Percentiles rank a stretch among this genome's conserved stretches.
Conservation (phyloP, 1,140 invertebrate genomes). For the Callitettix versicolor region DNA sequence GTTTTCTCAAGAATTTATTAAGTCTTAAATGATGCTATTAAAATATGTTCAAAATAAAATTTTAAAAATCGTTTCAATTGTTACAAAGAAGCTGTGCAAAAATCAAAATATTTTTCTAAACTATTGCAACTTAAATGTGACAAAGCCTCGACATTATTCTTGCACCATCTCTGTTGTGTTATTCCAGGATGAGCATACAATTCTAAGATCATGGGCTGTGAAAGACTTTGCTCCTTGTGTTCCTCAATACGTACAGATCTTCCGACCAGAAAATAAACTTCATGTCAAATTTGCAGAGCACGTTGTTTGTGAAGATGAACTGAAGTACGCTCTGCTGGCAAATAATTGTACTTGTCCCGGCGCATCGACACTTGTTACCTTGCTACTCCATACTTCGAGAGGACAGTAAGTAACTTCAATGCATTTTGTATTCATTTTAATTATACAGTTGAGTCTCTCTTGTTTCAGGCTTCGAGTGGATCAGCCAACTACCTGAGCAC, state of each 20-base stretch:
- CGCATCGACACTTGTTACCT: conserved; percentile 88
- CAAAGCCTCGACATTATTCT: too few relatives aligned
- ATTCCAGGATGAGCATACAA: conserved; percentile 85
- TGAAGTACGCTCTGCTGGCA: conserved; percentile 91
- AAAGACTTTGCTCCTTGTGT: conserved; percentile 94
- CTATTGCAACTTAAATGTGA: too few relatives aligned
- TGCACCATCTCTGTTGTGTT: too few relatives aligned
- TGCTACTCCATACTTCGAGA: conserved; percentile 87
- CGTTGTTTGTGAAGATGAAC: conserved; percentile 95
- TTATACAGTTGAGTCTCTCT: not conserved
- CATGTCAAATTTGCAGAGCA: conserved; percentile 97
- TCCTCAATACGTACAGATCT: conserved; percentile 96
- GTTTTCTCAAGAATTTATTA: too few relatives aligned
- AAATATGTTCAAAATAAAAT: too few relatives aligned
- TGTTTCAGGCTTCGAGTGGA: too few relatives aligned
- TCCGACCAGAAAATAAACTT: conserved; percentile 93
- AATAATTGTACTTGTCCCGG: conserved; percentile 98
- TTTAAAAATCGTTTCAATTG: too few relatives aligned
- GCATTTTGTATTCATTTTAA: conserved; percentile 25
- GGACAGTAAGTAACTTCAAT: conserved; percentile 97
- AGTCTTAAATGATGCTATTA: too few relatives aligned
- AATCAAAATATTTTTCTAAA: too few relatives aligned
- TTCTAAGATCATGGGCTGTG: conserved; percentile 93
- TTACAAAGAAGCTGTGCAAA: too few relatives aligned
- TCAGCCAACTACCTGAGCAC: too few relatives aligned